These are phyloP conservation scores for Nymphicus hollandicus DNA, from an alignment of 2,113 vertebrate genomes.

Conservation along the genomic window DNA sequence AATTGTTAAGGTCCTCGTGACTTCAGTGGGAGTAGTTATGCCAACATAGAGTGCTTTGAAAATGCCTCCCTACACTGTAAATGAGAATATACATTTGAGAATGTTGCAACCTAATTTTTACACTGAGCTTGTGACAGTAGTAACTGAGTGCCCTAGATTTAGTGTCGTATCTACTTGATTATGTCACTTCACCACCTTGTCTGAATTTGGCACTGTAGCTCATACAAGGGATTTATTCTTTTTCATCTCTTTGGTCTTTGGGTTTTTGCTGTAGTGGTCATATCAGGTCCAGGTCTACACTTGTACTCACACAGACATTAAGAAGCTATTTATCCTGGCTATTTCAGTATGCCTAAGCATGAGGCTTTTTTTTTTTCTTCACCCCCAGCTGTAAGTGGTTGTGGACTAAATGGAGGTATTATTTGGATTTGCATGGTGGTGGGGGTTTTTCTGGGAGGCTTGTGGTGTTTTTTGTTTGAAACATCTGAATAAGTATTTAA, in stretches of 20 bases:
- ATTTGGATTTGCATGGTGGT: not conserved
- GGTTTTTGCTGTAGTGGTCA: not conserved
- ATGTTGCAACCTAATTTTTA: slow-evolving; percentile 64
- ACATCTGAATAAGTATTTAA: not conserved
- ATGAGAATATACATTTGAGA: slow-evolving; percentile 64
- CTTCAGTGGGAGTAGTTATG: slow-evolving; percentile 12
- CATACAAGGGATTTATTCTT: not conserved
- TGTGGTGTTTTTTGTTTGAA: not conserved
- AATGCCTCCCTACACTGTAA: slow-evolving; percentile 56
- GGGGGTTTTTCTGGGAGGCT: rapidly evolving
- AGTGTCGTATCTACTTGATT: not conserved
- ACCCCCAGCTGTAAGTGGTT: not conserved
- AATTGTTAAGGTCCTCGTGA: slow-evolving; percentile 11
- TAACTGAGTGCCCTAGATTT: slow-evolving; percentile 62
- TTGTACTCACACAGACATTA: not conserved
- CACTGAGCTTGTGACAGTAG: slow-evolving; percentile 25
- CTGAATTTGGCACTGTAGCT: slow-evolving; percentile 19
- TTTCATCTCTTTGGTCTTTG: not conserved
- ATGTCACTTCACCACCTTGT: slow-evolving; percentile 33
- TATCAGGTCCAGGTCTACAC: not conserved
- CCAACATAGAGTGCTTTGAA: slow-evolving; percentile 28
- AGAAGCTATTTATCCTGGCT: not conserved
- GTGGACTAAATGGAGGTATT: not conserved
- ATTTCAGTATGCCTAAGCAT: not conserved
- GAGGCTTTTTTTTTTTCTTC: not conserved